A percentile compares a stretch with the other conserved stretches of the same genome.
These are phyloP conservation scores for Oligia strigilis DNA, from an alignment of 2,888 invertebrate species.

Conservation along the genomic window DNA sequence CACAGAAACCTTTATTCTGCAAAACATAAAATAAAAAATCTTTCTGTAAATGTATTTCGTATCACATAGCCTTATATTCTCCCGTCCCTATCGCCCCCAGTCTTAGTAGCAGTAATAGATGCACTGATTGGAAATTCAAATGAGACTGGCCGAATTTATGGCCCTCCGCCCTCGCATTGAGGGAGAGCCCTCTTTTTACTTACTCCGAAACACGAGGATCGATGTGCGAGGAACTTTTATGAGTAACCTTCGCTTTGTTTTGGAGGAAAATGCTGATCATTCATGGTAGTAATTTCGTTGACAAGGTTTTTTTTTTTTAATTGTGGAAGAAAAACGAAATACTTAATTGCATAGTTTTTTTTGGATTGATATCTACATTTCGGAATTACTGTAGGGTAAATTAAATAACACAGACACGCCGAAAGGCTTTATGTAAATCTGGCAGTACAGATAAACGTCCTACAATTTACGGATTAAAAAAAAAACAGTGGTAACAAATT, in stretches of 20 bases:
- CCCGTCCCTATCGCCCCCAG: slow-evolving; percentile 64
- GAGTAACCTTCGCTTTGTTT: slow-evolving; percentile 57
- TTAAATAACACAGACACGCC: not conserved
- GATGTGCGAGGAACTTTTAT: slow-evolving; percentile 61
- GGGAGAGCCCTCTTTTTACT: slow-evolving; percentile 75
- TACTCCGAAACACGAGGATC: slow-evolving; percentile 66
- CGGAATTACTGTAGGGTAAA: not conserved
- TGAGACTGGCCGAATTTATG: slow-evolving; percentile 87
- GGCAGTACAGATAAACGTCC: not conserved
- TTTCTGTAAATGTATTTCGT: slow-evolving; percentile 25
- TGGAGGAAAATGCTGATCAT: slow-evolving; percentile 43
- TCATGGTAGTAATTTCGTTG: slow-evolving; percentile 10
- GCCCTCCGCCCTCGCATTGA: slow-evolving; percentile 75
- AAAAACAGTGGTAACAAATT: slow-evolving; percentile 72
- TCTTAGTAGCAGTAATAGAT: slow-evolving; percentile 79
- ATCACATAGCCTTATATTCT: slow-evolving; percentile 43
- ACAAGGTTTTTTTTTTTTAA: not conserved
- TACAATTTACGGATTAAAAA: slow-evolving; percentile 42
- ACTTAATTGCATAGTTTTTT: not conserved
- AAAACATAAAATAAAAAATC: slow-evolving; percentile 19
- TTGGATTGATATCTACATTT: not conserved
- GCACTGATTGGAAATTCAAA: slow-evolving; percentile 89
- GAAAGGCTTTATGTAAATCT: too few relatives aligned
- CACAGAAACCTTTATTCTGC: not conserved
- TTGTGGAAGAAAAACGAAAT: not conserved